Evolutionary conservation across 2,888 invertebrate species (phyloP), one percentile per base, ranked within the genome.

Genomic region (Caenorhabditis panamensis): DNA sequence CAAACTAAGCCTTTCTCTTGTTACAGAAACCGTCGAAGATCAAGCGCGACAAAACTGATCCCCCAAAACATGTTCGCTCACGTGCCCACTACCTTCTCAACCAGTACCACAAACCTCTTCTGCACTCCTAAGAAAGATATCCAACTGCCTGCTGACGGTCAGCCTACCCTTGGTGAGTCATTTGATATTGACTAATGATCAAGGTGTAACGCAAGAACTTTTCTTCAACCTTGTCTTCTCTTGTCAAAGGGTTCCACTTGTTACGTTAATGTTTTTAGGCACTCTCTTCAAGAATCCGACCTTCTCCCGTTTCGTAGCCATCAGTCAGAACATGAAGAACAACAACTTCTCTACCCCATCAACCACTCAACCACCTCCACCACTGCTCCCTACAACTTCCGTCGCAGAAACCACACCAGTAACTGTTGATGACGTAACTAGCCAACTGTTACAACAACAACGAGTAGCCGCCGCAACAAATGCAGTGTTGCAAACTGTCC

Each of bases 281-380:
- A 58, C 80, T 3, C 58, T 84, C 11, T 82, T 84, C 77, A 82
- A 82, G 63, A 83, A 85, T 16, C 76, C 79, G 22, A 54, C 79
- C 5, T 83, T 86, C 36, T 73, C 75, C 13, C 83, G 83, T 9
- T 62, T 86, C 13, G 73, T 86, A 31, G 83, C 86, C 58, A 62
- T 85, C 44, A 76, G 72, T 44, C 78, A 82, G 26, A 82, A 64
- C 13, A 61, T 84, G 44, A 79, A 82, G 26, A 85, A 85, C 66
- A 84, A 84, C 31, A 84, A 71, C 31, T 59, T 66, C 18, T 59
- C 66, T 2, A 36, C 66, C n/a, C 66, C 75, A 22, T 59, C 75
- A 8, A 66, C 75, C 16, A 24, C 59, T 13, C 66, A 66, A 37
- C 16, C 66, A 13, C 51, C n/a, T 20, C 18, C 37, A 8, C 24